A percentile compares a stretch with the other conserved stretches of the same genome.
Evolutionary conservation across 2,113 vertebrate species (phyloP).

Genomic region (Catagonus wagneri): DNA sequence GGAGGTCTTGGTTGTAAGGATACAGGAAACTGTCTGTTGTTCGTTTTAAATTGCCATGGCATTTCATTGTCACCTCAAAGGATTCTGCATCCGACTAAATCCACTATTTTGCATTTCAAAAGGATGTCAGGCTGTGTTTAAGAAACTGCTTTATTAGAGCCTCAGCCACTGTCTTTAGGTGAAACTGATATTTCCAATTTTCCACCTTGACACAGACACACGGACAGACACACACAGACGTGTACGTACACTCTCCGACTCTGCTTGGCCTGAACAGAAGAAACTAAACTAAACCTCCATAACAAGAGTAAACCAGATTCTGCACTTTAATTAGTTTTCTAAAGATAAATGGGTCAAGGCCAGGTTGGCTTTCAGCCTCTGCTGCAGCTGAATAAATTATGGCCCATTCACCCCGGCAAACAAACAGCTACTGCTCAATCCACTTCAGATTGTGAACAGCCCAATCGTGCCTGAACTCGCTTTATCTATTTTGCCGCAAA

Average conservation of each 20-base stretch:
- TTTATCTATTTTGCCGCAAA: constrained; percentile 70
- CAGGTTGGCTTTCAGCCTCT: constrained; percentile 64
- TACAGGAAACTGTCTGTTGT: constrained; percentile 62
- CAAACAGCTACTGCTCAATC: constrained; percentile 38
- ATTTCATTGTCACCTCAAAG: constrained; percentile 77
- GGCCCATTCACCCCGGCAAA: constrained; percentile 42
- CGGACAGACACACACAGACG: not conserved
- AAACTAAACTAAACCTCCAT: constrained; percentile 47
- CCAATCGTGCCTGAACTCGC: constrained; percentile 54
- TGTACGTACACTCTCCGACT: not conserved
- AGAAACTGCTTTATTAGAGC: constrained; percentile 66
- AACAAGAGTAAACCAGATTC: constrained; percentile 59
- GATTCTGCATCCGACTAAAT: constrained; percentile 58
- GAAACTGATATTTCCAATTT: constrained; percentile 56
- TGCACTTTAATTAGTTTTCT: constrained; percentile 75
- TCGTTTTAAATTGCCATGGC: constrained; percentile 73
- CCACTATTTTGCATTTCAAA: constrained; percentile 74
- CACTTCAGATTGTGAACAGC: constrained; percentile 37
- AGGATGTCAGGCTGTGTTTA: constrained; percentile 56
- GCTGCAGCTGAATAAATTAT: constrained; percentile 69
- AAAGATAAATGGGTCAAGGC: constrained; percentile 69
- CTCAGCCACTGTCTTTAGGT: constrained; percentile 52
- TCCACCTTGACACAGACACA: not conserved
- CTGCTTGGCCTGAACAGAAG: not conserved
- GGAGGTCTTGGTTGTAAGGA: constrained; percentile 56